Conservation (phyloP, 2,113 vertebrate genomes). For the Tachycineta bicolor region DNA sequence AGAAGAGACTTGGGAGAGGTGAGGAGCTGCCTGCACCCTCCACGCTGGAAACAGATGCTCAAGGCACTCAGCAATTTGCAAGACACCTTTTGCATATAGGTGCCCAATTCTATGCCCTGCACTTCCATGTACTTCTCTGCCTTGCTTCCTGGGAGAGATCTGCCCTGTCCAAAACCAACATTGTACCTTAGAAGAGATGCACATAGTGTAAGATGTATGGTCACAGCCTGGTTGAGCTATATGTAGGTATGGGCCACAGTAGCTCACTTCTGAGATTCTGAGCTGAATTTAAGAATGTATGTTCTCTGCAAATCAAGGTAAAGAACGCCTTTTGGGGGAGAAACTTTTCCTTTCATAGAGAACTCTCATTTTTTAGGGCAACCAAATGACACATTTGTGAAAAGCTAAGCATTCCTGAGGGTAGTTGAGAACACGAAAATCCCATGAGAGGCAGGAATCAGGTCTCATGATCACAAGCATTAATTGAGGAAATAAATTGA, state of each 20-base stretch:
- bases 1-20: neutral
- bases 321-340: neutral
- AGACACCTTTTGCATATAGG: neutral
- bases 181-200: neutral
- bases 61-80: neutral
- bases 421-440: neutral
- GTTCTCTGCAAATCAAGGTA: neutral
- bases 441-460: neutral
- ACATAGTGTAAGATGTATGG: neutral
- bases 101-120: neutral
- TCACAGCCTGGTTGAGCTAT: neutral
- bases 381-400: neutral
- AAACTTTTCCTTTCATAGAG: neutral
- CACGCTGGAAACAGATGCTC: neutral
- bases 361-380: neutral
- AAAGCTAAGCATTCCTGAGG: neutral
- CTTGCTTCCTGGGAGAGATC: neutral
- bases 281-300: neutral
- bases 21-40: neutral
- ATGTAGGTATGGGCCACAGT: neutral
- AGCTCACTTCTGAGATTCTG: neutral
- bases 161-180: neutral
- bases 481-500: neutral
- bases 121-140: fast-evolving
- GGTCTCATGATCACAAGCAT: too few relatives aligned